These are phyloP conservation scores for Sebastes elongatus DNA, from an alignment of 2,797 vertebrate species.

Conservation along the genomic window DNA sequence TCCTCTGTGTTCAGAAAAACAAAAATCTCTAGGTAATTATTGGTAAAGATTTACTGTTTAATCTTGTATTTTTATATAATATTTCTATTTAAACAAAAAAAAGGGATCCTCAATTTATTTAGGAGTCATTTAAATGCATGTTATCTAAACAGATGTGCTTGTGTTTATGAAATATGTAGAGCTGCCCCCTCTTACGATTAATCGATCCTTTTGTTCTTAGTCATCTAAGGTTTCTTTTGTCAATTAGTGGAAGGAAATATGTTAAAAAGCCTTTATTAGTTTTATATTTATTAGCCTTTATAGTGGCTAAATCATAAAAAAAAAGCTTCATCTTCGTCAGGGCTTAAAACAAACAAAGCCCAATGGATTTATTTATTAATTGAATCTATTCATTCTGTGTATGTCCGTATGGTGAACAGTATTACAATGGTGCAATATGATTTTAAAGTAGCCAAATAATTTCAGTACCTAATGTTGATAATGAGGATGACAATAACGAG, in stretches of 20 bases:
- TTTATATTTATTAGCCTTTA: too few species aligned
- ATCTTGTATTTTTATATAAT: not conserved
- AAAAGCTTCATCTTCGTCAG: too few species aligned
- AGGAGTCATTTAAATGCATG: not conserved
- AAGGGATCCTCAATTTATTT: not conserved
- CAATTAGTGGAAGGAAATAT: too few species aligned
- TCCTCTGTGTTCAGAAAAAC: conserved; percentile 39
- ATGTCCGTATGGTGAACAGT: not conserved
- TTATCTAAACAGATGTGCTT: not conserved
- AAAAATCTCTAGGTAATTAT: conserved; percentile 10
- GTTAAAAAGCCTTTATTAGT: too few species aligned
- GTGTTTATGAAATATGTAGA: not conserved
- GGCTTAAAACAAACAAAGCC: too few species aligned
- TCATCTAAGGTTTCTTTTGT: too few species aligned
- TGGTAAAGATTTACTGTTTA: not conserved
- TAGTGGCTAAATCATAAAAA: too few species aligned
- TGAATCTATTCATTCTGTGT: not conserved
- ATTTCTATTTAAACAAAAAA: not conserved
- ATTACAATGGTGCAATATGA: not conserved
- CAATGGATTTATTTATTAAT: not conserved
- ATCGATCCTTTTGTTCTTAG: too few species aligned
- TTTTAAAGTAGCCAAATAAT: not conserved
- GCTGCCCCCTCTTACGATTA: too few species aligned
- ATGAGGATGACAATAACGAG: not conserved
- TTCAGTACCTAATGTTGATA: not conserved